These are phyloP conservation scores for Lumbricus terrestris DNA, from an alignment of 2,888 invertebrate genomes.

Conservation along the genomic window DNA sequence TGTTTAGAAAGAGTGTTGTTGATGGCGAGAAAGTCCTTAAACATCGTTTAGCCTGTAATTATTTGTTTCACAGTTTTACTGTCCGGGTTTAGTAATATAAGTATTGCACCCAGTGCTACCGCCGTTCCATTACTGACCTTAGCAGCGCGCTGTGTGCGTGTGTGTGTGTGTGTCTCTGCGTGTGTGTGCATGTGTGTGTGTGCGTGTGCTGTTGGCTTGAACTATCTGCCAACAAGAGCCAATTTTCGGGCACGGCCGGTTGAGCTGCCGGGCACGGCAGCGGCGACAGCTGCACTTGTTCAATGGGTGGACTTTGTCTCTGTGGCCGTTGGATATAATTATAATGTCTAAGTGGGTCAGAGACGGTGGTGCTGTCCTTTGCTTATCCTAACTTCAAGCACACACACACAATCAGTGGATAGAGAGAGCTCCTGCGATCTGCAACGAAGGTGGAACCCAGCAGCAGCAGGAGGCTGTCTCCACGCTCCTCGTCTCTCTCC, in stretches of 20 bases:
- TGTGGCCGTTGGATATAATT: background rate
- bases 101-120: background rate
- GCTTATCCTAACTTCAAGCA: background rate
- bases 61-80: background rate
- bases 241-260: background rate
- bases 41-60: background rate
- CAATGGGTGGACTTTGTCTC: background rate
- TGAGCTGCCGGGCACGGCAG: background rate
- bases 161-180: background rate
- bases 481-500: too few relatives aligned
- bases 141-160: background rate
- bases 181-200: background rate
- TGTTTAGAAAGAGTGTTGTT: background rate
- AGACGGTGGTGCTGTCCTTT: background rate
- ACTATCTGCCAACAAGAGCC: background rate
- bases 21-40: background rate
- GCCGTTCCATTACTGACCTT: background rate
- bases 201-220: background rate
- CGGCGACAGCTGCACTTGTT: background rate
- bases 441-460: background rate
- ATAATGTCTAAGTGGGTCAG: constrained; percentile 3
- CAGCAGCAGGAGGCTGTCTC: too few relatives aligned
- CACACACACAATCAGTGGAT: too few relatives aligned
- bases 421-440: background rate
- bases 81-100: background rate